Conservation (phyloP, 2,797 vertebrate genomes). For the Cygnus olor region DNA sequence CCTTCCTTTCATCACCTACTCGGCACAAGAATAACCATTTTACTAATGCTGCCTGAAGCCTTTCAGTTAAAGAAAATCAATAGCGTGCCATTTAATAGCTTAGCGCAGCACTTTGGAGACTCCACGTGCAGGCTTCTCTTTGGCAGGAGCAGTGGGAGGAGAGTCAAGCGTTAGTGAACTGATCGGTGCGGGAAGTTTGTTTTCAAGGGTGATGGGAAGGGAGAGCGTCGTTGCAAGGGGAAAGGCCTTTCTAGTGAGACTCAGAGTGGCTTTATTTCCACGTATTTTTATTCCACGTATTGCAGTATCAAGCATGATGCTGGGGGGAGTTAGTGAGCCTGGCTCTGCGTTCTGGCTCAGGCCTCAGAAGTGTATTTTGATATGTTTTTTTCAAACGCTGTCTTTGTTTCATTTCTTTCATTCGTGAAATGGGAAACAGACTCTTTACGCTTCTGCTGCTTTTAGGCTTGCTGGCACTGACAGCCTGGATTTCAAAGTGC, state of each 20-base stretch:
- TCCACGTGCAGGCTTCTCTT: background rate
- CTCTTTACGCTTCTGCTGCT: background rate
- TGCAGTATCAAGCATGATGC: background rate
- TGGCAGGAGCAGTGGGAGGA: background rate
- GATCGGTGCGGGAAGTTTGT: background rate
- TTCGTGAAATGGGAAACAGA: background rate
- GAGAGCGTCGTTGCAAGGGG: background rate
- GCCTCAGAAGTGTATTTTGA: background rate
- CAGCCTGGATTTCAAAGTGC: slow-evolving; percentile 55
- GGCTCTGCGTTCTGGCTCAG: background rate
- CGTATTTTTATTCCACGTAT: background rate
- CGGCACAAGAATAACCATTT: background rate
- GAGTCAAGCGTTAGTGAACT: background rate
- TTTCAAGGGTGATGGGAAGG: background rate
- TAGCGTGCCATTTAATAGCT: background rate
- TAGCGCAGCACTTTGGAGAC: background rate
- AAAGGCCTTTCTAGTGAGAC: background rate
- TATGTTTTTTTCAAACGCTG: background rate
- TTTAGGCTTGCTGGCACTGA: background rate
- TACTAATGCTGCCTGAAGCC: background rate
- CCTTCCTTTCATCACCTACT: background rate
- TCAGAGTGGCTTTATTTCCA: background rate
- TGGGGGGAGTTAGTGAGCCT: background rate
- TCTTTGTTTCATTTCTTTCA: background rate
- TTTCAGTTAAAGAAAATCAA: slow-evolving; percentile 27